Percentiles rank a stretch among this genome's conserved stretches.
Evolutionary conservation across 2,113 vertebrate genomes (phyloP).

Genomic region (Mirza zaza): DNA sequence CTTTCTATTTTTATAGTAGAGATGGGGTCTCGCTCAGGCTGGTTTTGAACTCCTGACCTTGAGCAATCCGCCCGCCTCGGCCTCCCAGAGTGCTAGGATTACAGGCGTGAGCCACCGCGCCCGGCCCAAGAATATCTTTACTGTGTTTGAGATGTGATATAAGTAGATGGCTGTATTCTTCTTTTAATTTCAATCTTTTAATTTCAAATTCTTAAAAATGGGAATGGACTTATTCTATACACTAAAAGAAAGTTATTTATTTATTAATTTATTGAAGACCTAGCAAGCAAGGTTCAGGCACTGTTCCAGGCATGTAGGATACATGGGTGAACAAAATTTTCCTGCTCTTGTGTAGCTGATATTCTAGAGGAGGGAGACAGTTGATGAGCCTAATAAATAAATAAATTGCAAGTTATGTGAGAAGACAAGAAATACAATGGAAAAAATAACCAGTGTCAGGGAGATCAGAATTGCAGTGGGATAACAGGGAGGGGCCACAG

Average conservation of each 20-base stretch:
- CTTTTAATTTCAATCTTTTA: slow-evolving; percentile 17
- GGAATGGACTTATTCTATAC: not conserved
- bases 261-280: not conserved
- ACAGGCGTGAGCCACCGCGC: too few species aligned
- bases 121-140: not conserved
- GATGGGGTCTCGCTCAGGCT: too few species aligned
- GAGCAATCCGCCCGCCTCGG: too few species aligned
- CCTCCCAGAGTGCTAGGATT: too few species aligned
- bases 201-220: not conserved
- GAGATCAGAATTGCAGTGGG: not conserved
- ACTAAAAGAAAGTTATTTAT: not conserved
- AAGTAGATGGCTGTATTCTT: not conserved
- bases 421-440: not conserved
- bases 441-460: not conserved
- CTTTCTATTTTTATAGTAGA: too few species aligned
- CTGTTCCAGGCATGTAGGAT: not conserved
- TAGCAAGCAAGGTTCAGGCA: not conserved
- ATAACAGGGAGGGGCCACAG: accelerated
- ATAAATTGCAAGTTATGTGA: not conserved
- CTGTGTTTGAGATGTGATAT: not conserved
- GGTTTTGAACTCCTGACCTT: too few species aligned
- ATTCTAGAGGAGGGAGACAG: not conserved
- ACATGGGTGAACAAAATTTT: not conserved
- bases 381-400: not conserved
- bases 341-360: not conserved